Evolutionary conservation across 1,140 invertebrate genomes (phyloP), one percentile per base, ranked within the genome.

Genomic region (Nasonia giraulti): DNA sequence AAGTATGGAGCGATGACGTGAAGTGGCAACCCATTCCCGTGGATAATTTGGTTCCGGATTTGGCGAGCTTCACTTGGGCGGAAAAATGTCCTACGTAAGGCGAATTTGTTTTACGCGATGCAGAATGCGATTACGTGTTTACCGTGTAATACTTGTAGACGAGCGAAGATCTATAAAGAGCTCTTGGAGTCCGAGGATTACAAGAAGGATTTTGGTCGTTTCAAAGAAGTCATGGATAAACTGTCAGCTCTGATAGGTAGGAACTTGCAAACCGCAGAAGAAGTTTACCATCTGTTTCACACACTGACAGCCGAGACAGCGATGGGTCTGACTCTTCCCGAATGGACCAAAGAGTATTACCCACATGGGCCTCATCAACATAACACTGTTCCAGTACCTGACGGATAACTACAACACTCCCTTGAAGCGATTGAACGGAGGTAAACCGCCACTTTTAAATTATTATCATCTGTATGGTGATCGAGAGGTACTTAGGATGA

Each of bases 381-480:
- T 75, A 27, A 84, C 86, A 12, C 2, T 55, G 47, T 23, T 94
- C 79, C 93, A 94, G 88, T 94, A 93, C 82, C 88, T 90, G 2
- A 79, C 89, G 44, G 90, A 93, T 88, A 93, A 90, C 85, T 91
- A 92, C 81, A 93, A 88, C 27, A 86, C 88, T 27, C 91, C 93
- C 86, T 80, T 94, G 73, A 93, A 90, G 86, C 89, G 87, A 88
- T 33, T 94, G 31, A 88, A 92, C 47, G 89, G 92, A 90, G 93
- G 93, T 69, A 80, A 68, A 27, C 27, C 5, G 2, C 4, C 4
- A 6, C 33, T 69, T 69, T 69, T 69, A 69, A 14, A 47, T 47
- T 27, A 27, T 50, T 40, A 40, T 5, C 40, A 8, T 44, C 40
- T 1, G 7, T 44, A 92, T 66, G 92, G 94, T 80, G 94, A 66